Evolutionary conservation across 2,797 vertebrate genomes (phyloP).

Genomic region (Anomalospiza imberbis): DNA sequence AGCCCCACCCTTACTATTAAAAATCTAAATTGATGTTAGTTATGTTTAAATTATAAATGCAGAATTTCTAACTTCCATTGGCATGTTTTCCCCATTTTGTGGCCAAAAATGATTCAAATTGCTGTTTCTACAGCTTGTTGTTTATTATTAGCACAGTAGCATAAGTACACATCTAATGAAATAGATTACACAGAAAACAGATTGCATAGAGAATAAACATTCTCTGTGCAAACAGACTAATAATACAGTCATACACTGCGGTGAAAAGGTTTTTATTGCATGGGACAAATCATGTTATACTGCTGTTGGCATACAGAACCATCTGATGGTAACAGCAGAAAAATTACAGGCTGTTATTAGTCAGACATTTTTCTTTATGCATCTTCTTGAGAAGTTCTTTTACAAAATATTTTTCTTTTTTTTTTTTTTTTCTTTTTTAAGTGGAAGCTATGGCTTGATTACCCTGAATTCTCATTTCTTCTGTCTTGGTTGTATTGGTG

Average conservation of each 20-base stretch:
- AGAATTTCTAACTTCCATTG: not conserved
- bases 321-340: not conserved
- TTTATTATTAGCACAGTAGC: not conserved
- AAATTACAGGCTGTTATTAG: not conserved
- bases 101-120: not conserved
- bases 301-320: not conserved
- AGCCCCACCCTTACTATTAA: not conserved
- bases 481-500: not conserved
- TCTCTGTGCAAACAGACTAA: not conserved
- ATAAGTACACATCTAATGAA: not conserved
- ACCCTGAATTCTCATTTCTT: not conserved
- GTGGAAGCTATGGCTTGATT: not conserved
- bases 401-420: not conserved
- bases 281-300: not conserved
- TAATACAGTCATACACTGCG: not conserved
- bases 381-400: not conserved
- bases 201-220: not conserved
- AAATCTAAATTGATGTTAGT: not conserved
- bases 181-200: not conserved
- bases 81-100: not conserved
- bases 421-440: not conserved
- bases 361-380: not conserved
- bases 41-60: not conserved
- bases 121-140: not conserved
- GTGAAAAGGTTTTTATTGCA: not conserved